Evolutionary conservation across 2,888 invertebrate genomes (phyloP), one percentile per base, ranked within the genome.

Genomic region (Drosophila pegasa): DNA sequence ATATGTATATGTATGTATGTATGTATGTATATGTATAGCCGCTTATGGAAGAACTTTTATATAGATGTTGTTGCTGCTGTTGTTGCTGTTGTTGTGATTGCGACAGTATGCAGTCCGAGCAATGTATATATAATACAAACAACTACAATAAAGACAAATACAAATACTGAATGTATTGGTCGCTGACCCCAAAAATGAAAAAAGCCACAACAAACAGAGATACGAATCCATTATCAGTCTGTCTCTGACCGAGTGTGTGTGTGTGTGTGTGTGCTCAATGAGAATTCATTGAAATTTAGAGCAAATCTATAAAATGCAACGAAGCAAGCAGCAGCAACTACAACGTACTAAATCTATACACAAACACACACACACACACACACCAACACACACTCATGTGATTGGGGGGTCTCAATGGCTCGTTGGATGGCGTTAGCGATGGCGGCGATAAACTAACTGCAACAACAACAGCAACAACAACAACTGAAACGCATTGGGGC

Each of bases 261-360:
- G 52, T 8, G 51, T 60, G 54, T 57, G 47, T 47, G 54, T 76
- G 60, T 72, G 72, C 72, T 87, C 80, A 81, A 89, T 87, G 87
- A 88, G 81, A 87, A 80, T 86, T 86, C 71, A 85, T 80, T 87
- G 78, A 87, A 87, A 87, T 87, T 80, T 87, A 79, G 87, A 81
- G 81, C 87, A 75, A 82, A 84, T 89, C 73, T 86, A 89, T 89
- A 78, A 86, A 83, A 83, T 87, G 82, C 87, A 87, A 65, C 85
- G 64, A 87, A 75, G 76, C 82, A 77, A 70, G 58, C 82, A 72
- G 58, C 51, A 55, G 50, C 67, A 68, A 70, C 80, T 67, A 70
- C 69, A 71, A 60, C 58, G 55, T 48, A 78, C 78, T 63, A 78
- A 63, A 56, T 54, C 56, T 51, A 72, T 35, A 71, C 50, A 60